Evolutionary conservation across 2,888 invertebrate species (phyloP), one percentile per base, ranked within the genome.

Genomic region (Ennomos erosarius): DNA sequence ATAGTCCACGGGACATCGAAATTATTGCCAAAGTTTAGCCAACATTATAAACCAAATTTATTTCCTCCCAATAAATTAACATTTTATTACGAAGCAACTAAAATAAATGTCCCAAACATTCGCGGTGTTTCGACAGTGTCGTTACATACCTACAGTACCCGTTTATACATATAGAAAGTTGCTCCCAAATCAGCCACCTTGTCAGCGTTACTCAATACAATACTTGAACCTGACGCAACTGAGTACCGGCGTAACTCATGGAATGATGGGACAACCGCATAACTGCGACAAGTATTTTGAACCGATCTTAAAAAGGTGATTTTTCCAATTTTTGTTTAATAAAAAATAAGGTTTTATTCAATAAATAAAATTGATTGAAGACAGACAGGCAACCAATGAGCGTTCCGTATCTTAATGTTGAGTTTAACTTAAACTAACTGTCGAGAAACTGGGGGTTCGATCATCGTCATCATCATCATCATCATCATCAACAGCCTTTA

Each of bases 81-180:
- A 26, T 26, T 10, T 42, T 16, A 40, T 42, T 42, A 42, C 10
- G 2, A 58, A 55, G 36, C 9, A 8, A 11, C n/a, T 37, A 11
- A 48, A 52, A 42, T 36, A 47, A 44, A 51, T 56, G 55, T 53
- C 46, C 39, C 38, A 55, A 55, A 65, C 71, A 51, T 45, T 65
- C 67, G 65, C 64, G 62, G 69, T 70, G 74, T 82, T 82, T 84
- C 82, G 77, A 74, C 82, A 82, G 76, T 70, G 67, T 66, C 65
- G 74, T 81, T 81, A 79, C 82, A 78, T 73, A 70, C 76, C 70
- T 76, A 75, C 73, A 26, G 74, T 84, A 84, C 85, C 73, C 73
- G 84, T 84, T 82, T 76, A 79, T 81, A 82, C 80, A 67, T 86
- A 85, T 88, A 88, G 88, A 88, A 88, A 88, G 88, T 88, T 88